Conservation (phyloP, 2,113 vertebrate species). For the Pristiophorus japonicus region DNA sequence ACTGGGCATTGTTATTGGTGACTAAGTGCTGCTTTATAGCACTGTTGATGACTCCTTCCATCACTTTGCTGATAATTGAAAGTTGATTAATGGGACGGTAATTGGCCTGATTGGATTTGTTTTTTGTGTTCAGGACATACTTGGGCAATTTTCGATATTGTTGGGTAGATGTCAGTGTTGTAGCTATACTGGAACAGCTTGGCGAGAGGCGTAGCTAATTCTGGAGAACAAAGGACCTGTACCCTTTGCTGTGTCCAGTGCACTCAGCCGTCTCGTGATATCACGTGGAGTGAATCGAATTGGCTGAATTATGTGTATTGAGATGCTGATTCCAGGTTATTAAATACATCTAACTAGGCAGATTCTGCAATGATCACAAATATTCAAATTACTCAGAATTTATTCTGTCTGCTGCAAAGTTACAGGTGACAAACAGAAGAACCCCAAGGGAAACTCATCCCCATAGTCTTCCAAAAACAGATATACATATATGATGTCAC, state of each 20-base stretch:
- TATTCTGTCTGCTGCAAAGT: neutral
- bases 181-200: too few species aligned
- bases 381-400: neutral
- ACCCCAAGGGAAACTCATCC: neutral
- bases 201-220: too few species aligned
- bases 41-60: neutral
- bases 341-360: neutral
- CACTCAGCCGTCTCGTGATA: too few species aligned
- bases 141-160: too few species aligned
- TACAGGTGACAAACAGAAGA: neutral
- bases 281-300: too few species aligned
- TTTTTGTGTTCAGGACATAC: neutral
- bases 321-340: too few species aligned
- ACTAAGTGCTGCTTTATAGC: neutral
- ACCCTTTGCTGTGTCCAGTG: too few species aligned
- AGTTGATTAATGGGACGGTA: neutral
- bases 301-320: too few species aligned
- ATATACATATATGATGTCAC: neutral
- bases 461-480: neutral
- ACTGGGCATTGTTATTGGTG: too few species aligned
- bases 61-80: neutral
- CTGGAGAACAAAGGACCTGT: too few species aligned
- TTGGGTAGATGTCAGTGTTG: too few species aligned
- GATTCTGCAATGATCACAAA: neutral
- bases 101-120: neutral